These are phyloP conservation scores for Sprattus sprattus DNA, from an alignment of 2,113 vertebrate species.

Conservation along the genomic window DNA sequence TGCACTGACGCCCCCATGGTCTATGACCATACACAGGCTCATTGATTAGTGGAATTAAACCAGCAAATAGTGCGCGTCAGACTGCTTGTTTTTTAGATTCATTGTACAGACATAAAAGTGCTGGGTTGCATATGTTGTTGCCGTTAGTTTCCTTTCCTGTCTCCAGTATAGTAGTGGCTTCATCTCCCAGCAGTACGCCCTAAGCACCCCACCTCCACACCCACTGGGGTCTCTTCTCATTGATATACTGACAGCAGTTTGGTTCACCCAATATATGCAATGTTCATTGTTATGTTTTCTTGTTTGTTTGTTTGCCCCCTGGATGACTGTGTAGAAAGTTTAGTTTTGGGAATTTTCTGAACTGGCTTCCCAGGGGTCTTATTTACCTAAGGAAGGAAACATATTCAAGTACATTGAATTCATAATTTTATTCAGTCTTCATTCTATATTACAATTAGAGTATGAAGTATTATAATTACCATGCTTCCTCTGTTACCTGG, in stretches of 20 bases:
- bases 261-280: neutral
- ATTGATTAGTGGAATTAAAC: neutral
- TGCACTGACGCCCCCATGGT: neutral
- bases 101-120: neutral
- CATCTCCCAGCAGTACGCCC: neutral
- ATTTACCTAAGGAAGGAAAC: neutral
- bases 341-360: neutral
- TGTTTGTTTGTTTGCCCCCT: neutral
- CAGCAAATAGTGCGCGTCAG: neutral
- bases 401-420: neutral
- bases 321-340: neutral
- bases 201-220: neutral
- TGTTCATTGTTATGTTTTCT: neutral
- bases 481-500: neutral
- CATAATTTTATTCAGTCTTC: neutral
- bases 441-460: neutral
- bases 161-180: neutral
- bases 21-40: neutral
- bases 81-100: neutral
- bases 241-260: neutral
- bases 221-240: neutral
- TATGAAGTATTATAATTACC: neutral
- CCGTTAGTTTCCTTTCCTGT: neutral
- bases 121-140: neutral
- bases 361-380: neutral